These are phyloP conservation scores for Apis cerana DNA, from an alignment of 1,140 invertebrate species.

Conservation along the genomic window DNA sequence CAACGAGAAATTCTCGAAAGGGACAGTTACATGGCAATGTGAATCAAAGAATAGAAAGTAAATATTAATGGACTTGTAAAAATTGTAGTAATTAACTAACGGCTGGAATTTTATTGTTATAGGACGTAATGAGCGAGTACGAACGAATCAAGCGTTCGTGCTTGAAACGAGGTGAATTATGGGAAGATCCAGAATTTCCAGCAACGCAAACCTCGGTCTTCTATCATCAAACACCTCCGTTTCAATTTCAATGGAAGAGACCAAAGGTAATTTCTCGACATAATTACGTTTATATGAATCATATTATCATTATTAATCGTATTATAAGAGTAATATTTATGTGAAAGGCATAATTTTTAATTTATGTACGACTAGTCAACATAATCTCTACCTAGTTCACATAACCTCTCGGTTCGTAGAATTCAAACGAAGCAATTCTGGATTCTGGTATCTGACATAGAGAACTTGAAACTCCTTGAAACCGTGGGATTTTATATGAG, in stretches of 20 bases:
- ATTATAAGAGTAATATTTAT: no score
- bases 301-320: no score
- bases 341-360: no score
- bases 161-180: conserved; percentile 90
- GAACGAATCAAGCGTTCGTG: conserved; percentile 91
- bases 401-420: no score
- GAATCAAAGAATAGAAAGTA: neutral
- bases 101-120: conserved; percentile 48
- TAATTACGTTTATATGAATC: neutral
- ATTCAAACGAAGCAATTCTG: no score
- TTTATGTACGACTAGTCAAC: no score
- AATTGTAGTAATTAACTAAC: neutral
- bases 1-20: neutral
- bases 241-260: conserved; percentile 95
- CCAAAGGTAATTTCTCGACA: conserved; percentile 86
- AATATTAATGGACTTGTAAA: neutral
- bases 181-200: conserved; percentile 96
- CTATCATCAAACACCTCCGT: conserved; percentile 95
- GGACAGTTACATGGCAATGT: neutral
- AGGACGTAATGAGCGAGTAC: conserved; percentile 87
- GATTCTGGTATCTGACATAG: no score
- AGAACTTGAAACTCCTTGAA: no score
- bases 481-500: no score
- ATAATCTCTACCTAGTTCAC: no score
- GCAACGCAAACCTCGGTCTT: conserved; percentile 94